These are phyloP conservation scores for Bombyx mandarina DNA, from an alignment of 1,140 invertebrate species.

Conservation along the genomic window DNA sequence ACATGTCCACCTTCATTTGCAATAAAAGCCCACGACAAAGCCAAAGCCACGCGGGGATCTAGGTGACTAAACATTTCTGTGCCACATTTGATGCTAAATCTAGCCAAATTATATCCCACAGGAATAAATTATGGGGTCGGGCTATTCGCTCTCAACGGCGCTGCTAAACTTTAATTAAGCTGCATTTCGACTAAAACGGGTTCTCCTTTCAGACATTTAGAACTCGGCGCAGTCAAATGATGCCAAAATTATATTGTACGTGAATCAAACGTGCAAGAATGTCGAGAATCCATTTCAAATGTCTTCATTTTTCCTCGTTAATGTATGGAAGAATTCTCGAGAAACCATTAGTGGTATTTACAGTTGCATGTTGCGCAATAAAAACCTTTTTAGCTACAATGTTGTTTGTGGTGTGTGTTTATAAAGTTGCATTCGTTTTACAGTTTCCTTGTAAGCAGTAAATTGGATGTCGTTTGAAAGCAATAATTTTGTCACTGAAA, in stretches of 20 bases:
- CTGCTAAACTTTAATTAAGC: constrained; percentile 58
- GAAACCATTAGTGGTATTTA: constrained; percentile 17
- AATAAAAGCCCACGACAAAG: neutral
- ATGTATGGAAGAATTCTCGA: constrained; percentile 22
- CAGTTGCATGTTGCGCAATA: constrained; percentile 14
- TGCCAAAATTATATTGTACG: constrained; percentile 25
- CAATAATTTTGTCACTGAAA: too few relatives aligned
- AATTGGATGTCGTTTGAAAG: neutral
- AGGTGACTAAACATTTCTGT: constrained; percentile 26
- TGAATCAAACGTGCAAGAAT: constrained; percentile 30
- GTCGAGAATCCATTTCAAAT: constrained; percentile 18
- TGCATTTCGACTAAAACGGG: constrained; percentile 47
- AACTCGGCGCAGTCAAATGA: constrained; percentile 26
- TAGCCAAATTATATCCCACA: constrained; percentile 43
- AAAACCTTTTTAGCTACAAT: constrained; percentile 9
- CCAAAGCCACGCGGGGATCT: constrained; percentile 4
- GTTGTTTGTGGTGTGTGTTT: constrained; percentile 12
- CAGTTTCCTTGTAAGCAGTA: neutral
- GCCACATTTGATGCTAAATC: constrained; percentile 44
- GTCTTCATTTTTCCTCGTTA: constrained; percentile 35
- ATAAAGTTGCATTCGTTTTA: constrained; percentile 8
- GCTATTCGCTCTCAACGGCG: constrained; percentile 36
- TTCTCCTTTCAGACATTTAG: constrained; percentile 43
- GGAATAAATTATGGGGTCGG: constrained; percentile 57
- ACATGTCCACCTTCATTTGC: too few relatives aligned